Evolutionary conservation across 1,140 invertebrate genomes (phyloP), one percentile per base, ranked within the genome.

Genomic region (Apis florea): DNA sequence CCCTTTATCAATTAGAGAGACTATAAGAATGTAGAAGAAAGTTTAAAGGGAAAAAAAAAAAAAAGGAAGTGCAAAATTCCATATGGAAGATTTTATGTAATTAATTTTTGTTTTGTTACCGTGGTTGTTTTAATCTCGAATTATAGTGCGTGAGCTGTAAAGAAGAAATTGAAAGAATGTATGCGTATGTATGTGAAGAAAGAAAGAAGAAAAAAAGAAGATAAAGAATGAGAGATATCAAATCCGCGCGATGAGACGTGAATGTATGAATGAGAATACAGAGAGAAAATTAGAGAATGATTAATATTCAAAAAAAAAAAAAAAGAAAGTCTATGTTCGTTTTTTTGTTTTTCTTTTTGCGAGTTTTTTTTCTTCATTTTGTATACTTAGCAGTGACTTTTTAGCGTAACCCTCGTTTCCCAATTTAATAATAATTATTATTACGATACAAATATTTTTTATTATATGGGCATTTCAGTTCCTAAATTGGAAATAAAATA

Each of bases 401-500:
- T 89, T 89, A 87, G 77, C 72, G 75, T 89, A 87, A 90, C 72
- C 74, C 79, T 76, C 73, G 88, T 89, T 89, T 90, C 83, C 82
- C 85, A 85, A 81, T 90, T 90, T 82, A 85, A 84, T 88, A 85
- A 87, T 89, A 87, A 88, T 87, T 73, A 85, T 84, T 86, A 89
- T 83, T 83, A 87, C 70, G 70, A 90, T 85, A 90, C 84, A 79
- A 85, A 90, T 89, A 90, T 90, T 90, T 90, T 90, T 90, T 90
- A 90, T 90, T 90, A 89, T 90, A 90, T 89, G 89, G 90, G 90
- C 90, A 90, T 90, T 90, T 90, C 88, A 90, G 90, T 90, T 90
- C 90, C 90, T 90, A 90, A 89, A 84, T 90, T 90, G 89, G 87
- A 90, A 90, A 90, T 90, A 90, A 90, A 90, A 90, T 89, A 90